phyloP scores from a whole-genome alignment of 2,113 vertebrate species.

The Gobiocypris rarus region DNA sequence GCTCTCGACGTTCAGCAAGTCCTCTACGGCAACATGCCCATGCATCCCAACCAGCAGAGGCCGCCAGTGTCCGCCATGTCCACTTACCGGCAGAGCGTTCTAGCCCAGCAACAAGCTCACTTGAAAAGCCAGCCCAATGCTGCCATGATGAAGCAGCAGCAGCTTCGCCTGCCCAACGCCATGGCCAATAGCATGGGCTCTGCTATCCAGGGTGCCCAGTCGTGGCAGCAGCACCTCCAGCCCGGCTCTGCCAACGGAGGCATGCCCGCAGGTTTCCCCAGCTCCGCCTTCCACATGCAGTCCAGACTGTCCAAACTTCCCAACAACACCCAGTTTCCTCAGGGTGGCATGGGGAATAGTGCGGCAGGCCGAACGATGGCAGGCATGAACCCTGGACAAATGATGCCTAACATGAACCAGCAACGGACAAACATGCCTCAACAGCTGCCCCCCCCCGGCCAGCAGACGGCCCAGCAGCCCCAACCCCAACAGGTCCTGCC shows the following conservation, averaged over 20 bases:
- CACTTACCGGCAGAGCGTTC: slow-evolving; percentile 83
- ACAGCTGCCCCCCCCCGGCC: slow-evolving; percentile 74
- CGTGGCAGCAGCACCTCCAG: slow-evolving; percentile 84
- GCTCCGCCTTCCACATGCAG: slow-evolving; percentile 85
- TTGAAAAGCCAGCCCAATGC: slow-evolving; percentile 84
- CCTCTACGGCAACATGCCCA: slow-evolving; percentile 80
- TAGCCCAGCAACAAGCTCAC: slow-evolving; percentile 78
- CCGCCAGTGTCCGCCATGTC: slow-evolving; percentile 73
- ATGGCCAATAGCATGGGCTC: slow-evolving; percentile 63
- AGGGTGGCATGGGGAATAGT: slow-evolving; percentile 70
- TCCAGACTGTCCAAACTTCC: slow-evolving; percentile 88
- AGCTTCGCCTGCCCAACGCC: slow-evolving; percentile 78
- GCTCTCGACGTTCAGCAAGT: slow-evolving; percentile 84
- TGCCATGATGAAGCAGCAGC: slow-evolving; percentile 84
- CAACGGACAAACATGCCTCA: slow-evolving; percentile 71
- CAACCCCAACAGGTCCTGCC: slow-evolving; percentile 81
- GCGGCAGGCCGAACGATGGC: slow-evolving; percentile 76
- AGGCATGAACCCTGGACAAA: slow-evolving; percentile 82
- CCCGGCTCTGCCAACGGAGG: slow-evolving; percentile 71
- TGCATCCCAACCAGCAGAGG: slow-evolving; percentile 79
- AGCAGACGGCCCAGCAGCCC: slow-evolving; percentile 77
- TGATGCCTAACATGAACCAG: slow-evolving; percentile 81
- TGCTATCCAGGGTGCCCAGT: slow-evolving; percentile 68
- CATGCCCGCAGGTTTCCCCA: slow-evolving; percentile 78
- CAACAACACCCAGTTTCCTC: slow-evolving; percentile 72